Evolutionary conservation across 1,140 invertebrate species (phyloP), one percentile per base, ranked within the genome.

Genomic region (Cotesia vestalis): DNA sequence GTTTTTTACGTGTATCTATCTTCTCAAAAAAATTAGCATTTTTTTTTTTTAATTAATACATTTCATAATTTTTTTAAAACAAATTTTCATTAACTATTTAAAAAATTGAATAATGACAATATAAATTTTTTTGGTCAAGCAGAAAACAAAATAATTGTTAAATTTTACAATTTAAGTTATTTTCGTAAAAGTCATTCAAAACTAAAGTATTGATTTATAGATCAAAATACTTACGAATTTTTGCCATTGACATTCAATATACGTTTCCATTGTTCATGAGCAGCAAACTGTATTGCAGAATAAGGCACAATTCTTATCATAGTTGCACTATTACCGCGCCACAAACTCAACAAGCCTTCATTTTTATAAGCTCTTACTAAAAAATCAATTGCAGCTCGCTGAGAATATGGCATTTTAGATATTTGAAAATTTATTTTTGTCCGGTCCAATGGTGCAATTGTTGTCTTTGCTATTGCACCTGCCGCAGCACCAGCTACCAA

Each of bases 341-440:
- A 99, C 72, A 99, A 86, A 71, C 93, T 93, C 5, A 92, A 75
- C 20, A 96, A 83, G 3, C 98, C 95, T 80, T 97, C 94, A 17
- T 88, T 89, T 75, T 86, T 86, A 71, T 92, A 92, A 20, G 92
- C 92, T 40, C 91, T 83, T 38, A 88, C 75, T n/a, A 99, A 80
- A 87, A 98, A 99, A 60, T 89, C 81, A 1, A 94, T 78, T 0
- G 95, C 97, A 34, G 92, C 93, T 73, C 87, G 89, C 69, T 93
- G 91, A 0, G 94, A 94, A 86, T 96, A 99, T 20, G 90, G 90
- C 63, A 89, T 90, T 77, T 95, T 90, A 89, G 92, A 91, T 75
- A 91, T 92, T 87, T 99, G 98, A 87, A 99, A 99, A 89, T 97
- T 97, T 68, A 99, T 99, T 90, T 99, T 99, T 67, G 96, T 97